Evolutionary conservation across 2,113 vertebrate species (phyloP), one percentile per base, ranked within the genome.

Genomic region (Protobothrops mucrosquamatus): DNA sequence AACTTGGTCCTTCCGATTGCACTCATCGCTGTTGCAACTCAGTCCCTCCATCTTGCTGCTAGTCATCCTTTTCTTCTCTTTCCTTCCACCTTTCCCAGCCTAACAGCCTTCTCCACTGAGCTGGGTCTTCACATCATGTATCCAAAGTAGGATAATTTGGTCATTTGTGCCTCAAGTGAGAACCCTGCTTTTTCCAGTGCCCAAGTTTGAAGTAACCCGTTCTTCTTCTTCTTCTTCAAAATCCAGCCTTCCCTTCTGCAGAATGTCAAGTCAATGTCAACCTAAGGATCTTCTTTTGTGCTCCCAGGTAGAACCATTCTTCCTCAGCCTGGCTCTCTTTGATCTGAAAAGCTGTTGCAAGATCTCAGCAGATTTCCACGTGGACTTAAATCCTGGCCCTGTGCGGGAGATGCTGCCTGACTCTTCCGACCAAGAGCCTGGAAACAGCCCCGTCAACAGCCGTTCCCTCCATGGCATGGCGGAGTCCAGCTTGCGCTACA

Each of bases 301-400:
- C 95, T 96, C 93, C n/a, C 96, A 99, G 99, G 98, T 99, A 91
- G 99, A 99, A 91, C 99, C 99, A 0, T 99, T 99, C 97, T 99
- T 99, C 97, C 97, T 99, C 94, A 99, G 97, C 96, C 98, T 99
- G 29, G 98, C 99, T 0, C 97, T 99, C 89, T 99, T 99, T 9
- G 99, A 99, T 94, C 95, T 99, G 88, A 98, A 97, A 94, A 99
- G 98, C 95, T 99, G 98, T 87, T 99, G 99, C 96, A 99, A 99
- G 97, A 98, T 99, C 96, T 99, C 99, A 0, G 98, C 98, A 29
- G 99, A 99, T 96, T 99, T 99, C 97, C 99, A 99, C 0, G 96
- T 99, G 92, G 99, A 99, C 96, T 94, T 99, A 93, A 99, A 99
- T 93, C 98, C 98, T 1, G 94, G 97, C 0, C 97, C 97, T 14